A percentile compares a stretch with the other conserved stretches of the same genome.
phyloP scores from a whole-genome alignment of 2,888 invertebrate genomes.

The Norana najaformis region DNA sequence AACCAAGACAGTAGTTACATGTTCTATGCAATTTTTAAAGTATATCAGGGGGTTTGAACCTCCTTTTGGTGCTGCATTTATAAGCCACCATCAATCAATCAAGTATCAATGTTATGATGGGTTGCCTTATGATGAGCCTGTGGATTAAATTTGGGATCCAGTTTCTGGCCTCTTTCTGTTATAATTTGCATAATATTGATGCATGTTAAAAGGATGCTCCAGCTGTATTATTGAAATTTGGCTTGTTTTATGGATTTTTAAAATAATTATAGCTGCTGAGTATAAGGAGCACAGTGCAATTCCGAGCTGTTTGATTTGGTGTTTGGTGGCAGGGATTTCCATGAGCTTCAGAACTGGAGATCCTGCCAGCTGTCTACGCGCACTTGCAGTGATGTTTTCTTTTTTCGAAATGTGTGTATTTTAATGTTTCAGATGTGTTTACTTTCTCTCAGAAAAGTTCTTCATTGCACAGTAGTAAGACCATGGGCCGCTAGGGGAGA shows the following conservation, averaged over 20 bases:
- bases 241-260: not conserved
- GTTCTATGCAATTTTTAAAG: slow-evolving; percentile 3
- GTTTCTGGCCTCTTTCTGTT: too few relatives aligned
- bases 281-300: not conserved
- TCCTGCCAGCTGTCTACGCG: not conserved
- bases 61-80: not conserved
- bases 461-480: not conserved
- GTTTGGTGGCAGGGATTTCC: not conserved
- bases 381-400: not conserved
- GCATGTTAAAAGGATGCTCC: not conserved
- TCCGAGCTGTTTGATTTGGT: not conserved
- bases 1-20: not conserved
- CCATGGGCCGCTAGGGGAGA: too few relatives aligned
- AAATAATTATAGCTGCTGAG: not conserved
- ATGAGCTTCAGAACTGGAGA: not conserved
- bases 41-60: not conserved
- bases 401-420: not conserved
- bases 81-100: not conserved
- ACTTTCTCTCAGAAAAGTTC: not conserved
- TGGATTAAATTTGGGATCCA: not conserved
- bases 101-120: not conserved
- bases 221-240: not conserved
- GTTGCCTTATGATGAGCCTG: not conserved
- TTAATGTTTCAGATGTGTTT: not conserved
- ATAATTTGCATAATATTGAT: not conserved